phyloP scores from a whole-genome alignment of 2,888 invertebrate species.

The Drosophila quinaria region DNA sequence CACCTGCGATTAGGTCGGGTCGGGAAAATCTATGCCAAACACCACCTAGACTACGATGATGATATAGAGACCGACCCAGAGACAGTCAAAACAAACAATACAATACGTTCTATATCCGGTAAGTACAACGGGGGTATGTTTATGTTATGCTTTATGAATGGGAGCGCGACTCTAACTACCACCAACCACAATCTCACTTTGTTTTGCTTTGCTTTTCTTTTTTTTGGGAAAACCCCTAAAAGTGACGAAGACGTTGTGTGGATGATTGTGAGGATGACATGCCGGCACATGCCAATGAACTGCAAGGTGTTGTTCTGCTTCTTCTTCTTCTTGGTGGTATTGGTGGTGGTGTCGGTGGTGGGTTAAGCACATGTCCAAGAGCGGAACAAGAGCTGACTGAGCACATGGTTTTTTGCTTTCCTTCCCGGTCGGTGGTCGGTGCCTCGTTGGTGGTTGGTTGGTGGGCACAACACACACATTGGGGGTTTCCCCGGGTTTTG shows the following conservation, averaged over 20 bases:
- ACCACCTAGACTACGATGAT: slow-evolving; percentile 46
- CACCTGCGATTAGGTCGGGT: slow-evolving; percentile 60
- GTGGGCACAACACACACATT: slow-evolving; percentile 31
- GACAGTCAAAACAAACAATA: slow-evolving; percentile 52
- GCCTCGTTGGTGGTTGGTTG: slow-evolving; percentile 49
- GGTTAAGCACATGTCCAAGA: slow-evolving; percentile 71
- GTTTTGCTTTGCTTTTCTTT: slow-evolving; percentile 65
- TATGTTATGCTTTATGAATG: slow-evolving; percentile 75
- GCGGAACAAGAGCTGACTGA: slow-evolving; percentile 43
- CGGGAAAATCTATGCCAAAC: slow-evolving; percentile 60
- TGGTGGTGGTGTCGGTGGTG: slow-evolving; percentile 57
- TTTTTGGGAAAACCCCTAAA: slow-evolving; percentile 79
- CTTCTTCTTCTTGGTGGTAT: slow-evolving; percentile 19
- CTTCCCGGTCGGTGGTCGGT: slow-evolving; percentile 26
- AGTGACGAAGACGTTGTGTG: slow-evolving; percentile 76
- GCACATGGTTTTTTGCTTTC: slow-evolving; percentile 45
- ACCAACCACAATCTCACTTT: slow-evolving; percentile 67
- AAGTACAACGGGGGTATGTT: slow-evolving; percentile 70
- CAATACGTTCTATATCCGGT: slow-evolving; percentile 36
- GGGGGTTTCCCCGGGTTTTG: slow-evolving; percentile 65
- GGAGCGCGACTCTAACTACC: slow-evolving; percentile 77
- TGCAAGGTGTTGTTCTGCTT: slow-evolving; percentile 45
- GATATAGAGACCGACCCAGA: slow-evolving; percentile 18
- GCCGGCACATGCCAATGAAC: slow-evolving; percentile 78
- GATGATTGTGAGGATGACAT: slow-evolving; percentile 71